Evolutionary conservation across 2,113 vertebrate species (phyloP), one percentile per base, ranked within the genome.

Genomic region (Tretioscincus oriximinensis): DNA sequence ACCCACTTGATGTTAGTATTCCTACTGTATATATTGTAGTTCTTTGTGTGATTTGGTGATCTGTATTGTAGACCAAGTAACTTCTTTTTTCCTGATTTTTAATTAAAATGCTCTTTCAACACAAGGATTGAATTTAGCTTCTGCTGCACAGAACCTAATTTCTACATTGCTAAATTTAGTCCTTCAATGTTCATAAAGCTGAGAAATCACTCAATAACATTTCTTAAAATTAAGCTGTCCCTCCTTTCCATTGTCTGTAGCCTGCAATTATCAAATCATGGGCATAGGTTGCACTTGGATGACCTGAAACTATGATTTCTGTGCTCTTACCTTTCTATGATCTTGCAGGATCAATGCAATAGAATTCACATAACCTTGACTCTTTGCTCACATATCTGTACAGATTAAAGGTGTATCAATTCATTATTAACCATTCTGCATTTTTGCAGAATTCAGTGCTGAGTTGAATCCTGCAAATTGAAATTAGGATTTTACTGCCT

Each of bases 151-250:
- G 88, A 90, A 83, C 88, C 68, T 73, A 78, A 76, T 41, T 72
- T 90, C 77, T 90, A 90, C 88, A 90, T 89, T 79, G 86, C 86
- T 83, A 85, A 90, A 89, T 86, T 77, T 85, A 84, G 82, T 88
- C 83, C 87, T 85, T 69, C 85, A 66, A 85, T 88, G 76, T 93
- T 93, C 90, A 86, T 90, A 87, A 90, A 84, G 81, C 66, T n/a
- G 73, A 88, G 88, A 86, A 41, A 65, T 77, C 81, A 65, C 85
- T 72, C 82, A 78, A 47, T 88, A 58, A 67, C 83, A 81, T 73
- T 77, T 82, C 70, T 88, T 85, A 65, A 77, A 87, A 85, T 90
- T 82, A 72, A 75, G 86, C 84, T 80, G 64, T 68, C 67, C 86
- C 85, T 73, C 24, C 45, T 9, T 41, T 28, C 67, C 35, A 81